Percentiles rank a stretch among this genome's conserved stretches.
These are phyloP conservation scores for Streptopelia turtur DNA, from an alignment of 2,797 vertebrate species.

Conservation along the genomic window DNA sequence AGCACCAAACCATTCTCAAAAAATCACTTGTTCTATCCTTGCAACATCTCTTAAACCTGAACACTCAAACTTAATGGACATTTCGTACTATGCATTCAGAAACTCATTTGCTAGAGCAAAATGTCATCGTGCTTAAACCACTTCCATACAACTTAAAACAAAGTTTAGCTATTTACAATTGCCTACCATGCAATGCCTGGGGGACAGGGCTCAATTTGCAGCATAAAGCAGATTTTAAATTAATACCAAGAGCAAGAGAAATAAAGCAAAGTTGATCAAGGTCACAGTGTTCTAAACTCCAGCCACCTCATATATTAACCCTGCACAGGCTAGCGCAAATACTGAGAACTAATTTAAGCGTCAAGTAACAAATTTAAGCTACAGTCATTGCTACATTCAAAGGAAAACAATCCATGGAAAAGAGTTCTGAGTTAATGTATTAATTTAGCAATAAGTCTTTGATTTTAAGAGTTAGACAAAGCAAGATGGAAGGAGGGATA, in stretches of 20 bases:
- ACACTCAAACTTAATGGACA: background rate
- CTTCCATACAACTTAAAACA: background rate
- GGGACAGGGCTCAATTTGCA: background rate
- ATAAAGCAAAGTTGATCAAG: background rate
- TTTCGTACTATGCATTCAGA: background rate
- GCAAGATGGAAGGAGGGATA: background rate
- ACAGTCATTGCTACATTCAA: background rate
- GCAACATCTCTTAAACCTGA: background rate
- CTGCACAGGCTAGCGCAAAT: background rate
- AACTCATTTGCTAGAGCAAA: background rate
- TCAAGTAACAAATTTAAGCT: background rate
- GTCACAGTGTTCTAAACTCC: accelerated
- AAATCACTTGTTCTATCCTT: background rate
- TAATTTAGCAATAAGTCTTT: background rate
- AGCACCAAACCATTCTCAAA: background rate
- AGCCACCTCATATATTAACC: background rate
- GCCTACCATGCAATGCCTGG: background rate
- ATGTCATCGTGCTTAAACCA: background rate
- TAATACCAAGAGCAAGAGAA: background rate
- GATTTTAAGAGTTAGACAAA: background rate
- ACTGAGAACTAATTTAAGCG: background rate
- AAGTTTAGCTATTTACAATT: background rate
- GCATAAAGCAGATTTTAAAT: background rate
- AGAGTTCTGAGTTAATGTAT: background rate
- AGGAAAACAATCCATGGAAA: background rate